These are phyloP conservation scores for Gasteruption jaculator DNA, from an alignment of 2,888 invertebrate genomes.

Conservation along the genomic window DNA sequence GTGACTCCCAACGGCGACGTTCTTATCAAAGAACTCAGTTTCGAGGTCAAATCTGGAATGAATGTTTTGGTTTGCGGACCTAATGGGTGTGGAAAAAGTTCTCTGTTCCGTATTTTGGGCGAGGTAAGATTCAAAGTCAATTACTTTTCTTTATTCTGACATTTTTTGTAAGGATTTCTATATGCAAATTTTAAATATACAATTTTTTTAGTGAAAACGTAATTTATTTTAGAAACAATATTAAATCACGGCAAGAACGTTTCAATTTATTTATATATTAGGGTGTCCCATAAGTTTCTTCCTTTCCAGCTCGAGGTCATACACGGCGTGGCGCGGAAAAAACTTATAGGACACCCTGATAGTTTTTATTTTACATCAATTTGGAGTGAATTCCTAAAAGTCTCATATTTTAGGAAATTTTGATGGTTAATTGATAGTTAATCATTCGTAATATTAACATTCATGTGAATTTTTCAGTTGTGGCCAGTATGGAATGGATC, in stretches of 20 bases:
- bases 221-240: neutral
- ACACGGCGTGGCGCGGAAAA: too few species aligned
- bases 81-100: conserved; percentile 97
- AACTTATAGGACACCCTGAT: too few species aligned
- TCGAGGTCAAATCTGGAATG: conserved; percentile 91
- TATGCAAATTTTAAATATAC: conserved; percentile 1
- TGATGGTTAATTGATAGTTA: neutral
- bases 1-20: conserved; percentile 98
- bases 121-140: conserved; percentile 61
- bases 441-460: conserved; percentile 5
- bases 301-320: too few species aligned
- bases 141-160: too few species aligned
- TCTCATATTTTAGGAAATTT: neutral
- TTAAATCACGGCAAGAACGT: too few species aligned
- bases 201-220: conserved; percentile 6
- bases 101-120: conserved; percentile 91
- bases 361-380: neutral
- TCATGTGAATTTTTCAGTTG: conserved; percentile 52
- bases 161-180: too few species aligned
- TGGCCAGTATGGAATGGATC: conserved; percentile 97
- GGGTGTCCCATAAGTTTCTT: too few species aligned
- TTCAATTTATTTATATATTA: too few species aligned
- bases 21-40: conserved; percentile 79
- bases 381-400: too few species aligned
- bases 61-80: conserved; percentile 98